These are phyloP conservation scores for Harpegnathos saltator DNA, from an alignment of 1,140 invertebrate genomes.

Conservation along the genomic window DNA sequence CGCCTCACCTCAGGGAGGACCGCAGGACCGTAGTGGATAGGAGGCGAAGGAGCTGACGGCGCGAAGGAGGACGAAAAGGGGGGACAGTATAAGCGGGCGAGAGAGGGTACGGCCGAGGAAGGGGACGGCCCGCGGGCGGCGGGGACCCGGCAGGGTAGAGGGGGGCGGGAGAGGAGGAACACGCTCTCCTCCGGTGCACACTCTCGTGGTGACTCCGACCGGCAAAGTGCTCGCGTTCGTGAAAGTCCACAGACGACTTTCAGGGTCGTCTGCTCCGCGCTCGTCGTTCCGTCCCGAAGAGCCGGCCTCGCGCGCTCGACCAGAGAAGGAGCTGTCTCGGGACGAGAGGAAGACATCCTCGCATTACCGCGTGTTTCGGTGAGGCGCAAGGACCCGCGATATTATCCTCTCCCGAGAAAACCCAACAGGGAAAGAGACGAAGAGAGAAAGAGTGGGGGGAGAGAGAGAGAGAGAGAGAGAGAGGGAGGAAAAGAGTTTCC, in stretches of 20 bases:
- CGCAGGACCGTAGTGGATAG: constrained; percentile 66
- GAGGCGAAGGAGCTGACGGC: constrained; percentile 29
- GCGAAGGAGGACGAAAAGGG: constrained; percentile 39
- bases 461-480: constrained; percentile 13
- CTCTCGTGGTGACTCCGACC: constrained; percentile 75
- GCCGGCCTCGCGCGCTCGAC: constrained; percentile 68
- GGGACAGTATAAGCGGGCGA: constrained; percentile 24
- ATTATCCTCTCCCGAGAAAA: constrained; percentile 13
- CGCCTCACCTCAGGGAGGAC: constrained; percentile 66
- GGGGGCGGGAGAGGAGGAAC: constrained; percentile 58
- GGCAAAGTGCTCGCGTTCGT: constrained; percentile 82
- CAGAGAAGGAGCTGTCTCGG: constrained; percentile 56
- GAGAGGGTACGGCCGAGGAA: constrained; percentile 32
- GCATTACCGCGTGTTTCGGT: constrained; percentile 33
- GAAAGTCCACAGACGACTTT: constrained; percentile 84
- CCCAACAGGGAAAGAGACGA: neutral
- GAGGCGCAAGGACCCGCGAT: constrained; percentile 1
- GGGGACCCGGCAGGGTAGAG: constrained; percentile 2
- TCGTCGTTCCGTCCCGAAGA: constrained; percentile 59
- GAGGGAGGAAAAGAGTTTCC: no score
- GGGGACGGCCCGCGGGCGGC: constrained; percentile 43
- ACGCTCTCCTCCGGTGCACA: constrained; percentile 72
- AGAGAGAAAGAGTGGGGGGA: constrained; percentile 4
- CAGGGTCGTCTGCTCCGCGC: constrained; percentile 82
- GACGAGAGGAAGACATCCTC: constrained; percentile 47